Evolutionary conservation across 2,797 vertebrate genomes (phyloP), one percentile per base, ranked within the genome.

Genomic region (Gorsachius magnificus): DNA sequence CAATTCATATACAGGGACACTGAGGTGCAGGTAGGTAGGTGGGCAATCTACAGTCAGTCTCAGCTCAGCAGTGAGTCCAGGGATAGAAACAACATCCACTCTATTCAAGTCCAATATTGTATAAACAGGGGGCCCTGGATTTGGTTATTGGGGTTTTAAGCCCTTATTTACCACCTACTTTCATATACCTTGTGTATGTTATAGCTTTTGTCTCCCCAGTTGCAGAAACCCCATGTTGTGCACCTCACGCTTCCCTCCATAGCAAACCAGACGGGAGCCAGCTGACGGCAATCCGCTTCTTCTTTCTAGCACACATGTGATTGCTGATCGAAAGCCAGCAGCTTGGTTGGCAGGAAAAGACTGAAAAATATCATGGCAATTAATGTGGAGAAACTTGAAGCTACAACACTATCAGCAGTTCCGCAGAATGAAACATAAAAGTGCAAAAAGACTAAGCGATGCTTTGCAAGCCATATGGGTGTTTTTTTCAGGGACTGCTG

Each of bases 321-420:
- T 91, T 95, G 50, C 90, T 94, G 95, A 94, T 75, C 57, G 2
- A 93, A 93, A 96, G 72, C 87, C 86, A 94, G 91, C 93, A 96
- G 90, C 93, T 92, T 68, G 53, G 68, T 12, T 97, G 94, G 96
- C 95, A 96, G 90, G 87, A 96, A 96, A 97, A 96, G 95, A 87
- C 96, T 96, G 93, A 91, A 96, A 96, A 96, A 95, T 87, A 96
- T 56, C 81, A 78, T 43, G 81, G 90, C 90, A 95, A 95, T 96
- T 96, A 96, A 75, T 93, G 93, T 95, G 84, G 94, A 94, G 89
- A 89, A 97, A 95, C 84, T 91, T 54, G 87, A 93, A 96, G 76
- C 79, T 76, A 53, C 74, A 88, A 41, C 72, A 43, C 53, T 25
- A 89, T 45, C 87, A 78, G 93, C 84, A 79, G 26, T 88, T 75